phyloP scores from a whole-genome alignment of 92 coral and sea anemone species.

The Actinernus sp. region DNA sequence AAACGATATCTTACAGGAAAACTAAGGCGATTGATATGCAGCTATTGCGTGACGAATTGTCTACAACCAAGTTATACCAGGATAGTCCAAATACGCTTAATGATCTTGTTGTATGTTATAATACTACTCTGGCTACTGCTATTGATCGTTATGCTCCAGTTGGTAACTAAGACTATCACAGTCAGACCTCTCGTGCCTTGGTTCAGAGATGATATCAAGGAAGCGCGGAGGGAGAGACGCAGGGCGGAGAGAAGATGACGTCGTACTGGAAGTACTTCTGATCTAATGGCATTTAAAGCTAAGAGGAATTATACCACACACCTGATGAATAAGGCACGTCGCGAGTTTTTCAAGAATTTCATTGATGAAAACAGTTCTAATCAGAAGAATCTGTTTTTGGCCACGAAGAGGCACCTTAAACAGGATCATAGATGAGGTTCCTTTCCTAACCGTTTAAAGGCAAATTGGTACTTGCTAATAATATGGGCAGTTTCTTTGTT shows the following conservation, averaged over 20 bases:
- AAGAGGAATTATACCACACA: slow-evolving; percentile 21
- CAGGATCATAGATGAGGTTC: slow-evolving; percentile 1
- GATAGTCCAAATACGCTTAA: slow-evolving; percentile 20
- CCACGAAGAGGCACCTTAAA: slow-evolving; percentile 21
- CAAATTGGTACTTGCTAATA: slow-evolving; percentile 4
- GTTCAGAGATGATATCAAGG: slow-evolving; percentile 39
- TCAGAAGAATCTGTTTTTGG: slow-evolving; percentile 39
- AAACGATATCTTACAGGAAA: too few species aligned
- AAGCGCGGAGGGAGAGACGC: slow-evolving; percentile 46
- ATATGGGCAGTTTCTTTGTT: slow-evolving; percentile 34
- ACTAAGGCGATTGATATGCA: too few species aligned
- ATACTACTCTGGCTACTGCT: slow-evolving; percentile 19
- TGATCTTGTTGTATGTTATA: slow-evolving; percentile 29
- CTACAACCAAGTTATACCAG: slow-evolving; percentile 3
- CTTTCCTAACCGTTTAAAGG: slow-evolving; percentile 18
- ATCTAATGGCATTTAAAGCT: slow-evolving; percentile 16
- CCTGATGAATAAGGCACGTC: slow-evolving; percentile 50
- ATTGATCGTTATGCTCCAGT: slow-evolving; percentile 35
- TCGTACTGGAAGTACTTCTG: slow-evolving; percentile 6
- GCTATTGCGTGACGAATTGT: too few species aligned
- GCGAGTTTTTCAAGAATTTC: slow-evolving; percentile 19
- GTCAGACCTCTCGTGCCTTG: slow-evolving; percentile 33
- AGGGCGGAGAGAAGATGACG: slow-evolving; percentile 43
- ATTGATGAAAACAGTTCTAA: slow-evolving; percentile 29
- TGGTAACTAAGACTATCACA: slow-evolving; percentile 22